These are phyloP conservation scores for Crypturellus tataupa DNA, from an alignment of 2,797 vertebrate species.

Conservation along the genomic window DNA sequence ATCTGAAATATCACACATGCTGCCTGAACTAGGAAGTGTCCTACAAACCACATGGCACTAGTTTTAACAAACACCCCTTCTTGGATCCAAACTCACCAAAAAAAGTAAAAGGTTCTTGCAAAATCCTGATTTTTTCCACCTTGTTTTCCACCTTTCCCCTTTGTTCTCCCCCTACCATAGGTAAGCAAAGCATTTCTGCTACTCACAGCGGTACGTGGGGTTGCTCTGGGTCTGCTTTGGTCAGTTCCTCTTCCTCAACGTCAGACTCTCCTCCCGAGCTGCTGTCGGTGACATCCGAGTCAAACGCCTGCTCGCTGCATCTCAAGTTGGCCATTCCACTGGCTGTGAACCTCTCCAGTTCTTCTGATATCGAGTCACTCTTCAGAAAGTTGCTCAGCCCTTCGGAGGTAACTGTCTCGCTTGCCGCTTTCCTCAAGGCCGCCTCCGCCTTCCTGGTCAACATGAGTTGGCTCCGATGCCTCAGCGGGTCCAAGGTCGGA, in stretches of 20 bases:
- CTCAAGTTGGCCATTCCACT: slow-evolving; percentile 91
- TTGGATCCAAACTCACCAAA: neutral
- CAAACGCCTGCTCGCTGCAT: slow-evolving; percentile 91
- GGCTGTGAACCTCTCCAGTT: slow-evolving; percentile 92
- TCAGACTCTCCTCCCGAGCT: slow-evolving; percentile 98
- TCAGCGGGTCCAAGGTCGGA: slow-evolving; percentile 81
- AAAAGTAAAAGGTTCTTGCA: accelerated
- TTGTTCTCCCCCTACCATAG: neutral
- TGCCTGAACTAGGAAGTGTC: neutral
- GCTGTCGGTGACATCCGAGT: slow-evolving; percentile 97
- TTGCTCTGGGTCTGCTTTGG: slow-evolving; percentile 90
- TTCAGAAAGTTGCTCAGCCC: slow-evolving; percentile 89
- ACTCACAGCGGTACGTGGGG: slow-evolving; percentile 96
- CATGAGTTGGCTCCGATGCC: slow-evolving; percentile 86
- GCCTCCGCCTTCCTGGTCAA: slow-evolving; percentile 87
- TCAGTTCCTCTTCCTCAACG: slow-evolving; percentile 93
- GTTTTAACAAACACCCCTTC: neutral
- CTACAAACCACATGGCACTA: neutral
- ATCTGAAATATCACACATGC: accelerated
- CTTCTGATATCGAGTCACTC: slow-evolving; percentile 88
- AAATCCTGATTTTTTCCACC: neutral
- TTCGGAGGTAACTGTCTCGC: slow-evolving; percentile 81
- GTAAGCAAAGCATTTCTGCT: neutral
- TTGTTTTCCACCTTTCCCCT: neutral
- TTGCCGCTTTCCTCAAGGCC: slow-evolving; percentile 81